Conservation (phyloP, 2,888 invertebrate genomes). For the Hymenopus coronatus region DNA sequence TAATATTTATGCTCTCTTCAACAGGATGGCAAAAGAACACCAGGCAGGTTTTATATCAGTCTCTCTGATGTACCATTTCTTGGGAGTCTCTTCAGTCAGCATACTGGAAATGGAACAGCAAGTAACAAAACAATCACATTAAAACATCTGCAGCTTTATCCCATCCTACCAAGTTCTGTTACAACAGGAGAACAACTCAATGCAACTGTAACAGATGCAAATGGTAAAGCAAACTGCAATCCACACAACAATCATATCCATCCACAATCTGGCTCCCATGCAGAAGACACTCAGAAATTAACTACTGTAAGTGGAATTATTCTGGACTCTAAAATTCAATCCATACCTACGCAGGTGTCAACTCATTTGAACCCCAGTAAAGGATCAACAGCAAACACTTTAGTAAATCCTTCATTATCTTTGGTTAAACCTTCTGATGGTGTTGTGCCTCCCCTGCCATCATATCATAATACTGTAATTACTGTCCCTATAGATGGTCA, state of each 20-base stretch:
- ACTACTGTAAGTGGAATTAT: background rate
- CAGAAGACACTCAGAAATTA: background rate
- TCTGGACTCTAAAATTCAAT: too few relatives aligned
- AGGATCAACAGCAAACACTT: too few relatives aligned
- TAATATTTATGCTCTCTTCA: background rate
- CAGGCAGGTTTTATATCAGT: background rate
- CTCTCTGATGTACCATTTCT: background rate
- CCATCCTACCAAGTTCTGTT: background rate
- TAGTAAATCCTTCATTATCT: too few relatives aligned
- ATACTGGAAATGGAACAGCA: background rate
- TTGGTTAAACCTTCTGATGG: background rate
- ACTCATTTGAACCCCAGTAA: too few relatives aligned
- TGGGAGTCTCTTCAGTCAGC: background rate
- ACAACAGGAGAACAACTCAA: background rate
- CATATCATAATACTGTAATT: background rate
- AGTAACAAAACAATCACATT: background rate
- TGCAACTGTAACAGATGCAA: background rate
- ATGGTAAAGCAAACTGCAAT: background rate
- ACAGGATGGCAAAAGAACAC: background rate
- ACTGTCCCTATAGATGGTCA: background rate
- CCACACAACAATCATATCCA: background rate
- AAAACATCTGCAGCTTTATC: background rate
- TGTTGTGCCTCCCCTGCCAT: background rate
- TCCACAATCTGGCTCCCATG: background rate
- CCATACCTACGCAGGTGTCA: too few relatives aligned